phyloP scores from a whole-genome alignment of 2,113 vertebrate genomes.

The Sceloporus undulatus region DNA sequence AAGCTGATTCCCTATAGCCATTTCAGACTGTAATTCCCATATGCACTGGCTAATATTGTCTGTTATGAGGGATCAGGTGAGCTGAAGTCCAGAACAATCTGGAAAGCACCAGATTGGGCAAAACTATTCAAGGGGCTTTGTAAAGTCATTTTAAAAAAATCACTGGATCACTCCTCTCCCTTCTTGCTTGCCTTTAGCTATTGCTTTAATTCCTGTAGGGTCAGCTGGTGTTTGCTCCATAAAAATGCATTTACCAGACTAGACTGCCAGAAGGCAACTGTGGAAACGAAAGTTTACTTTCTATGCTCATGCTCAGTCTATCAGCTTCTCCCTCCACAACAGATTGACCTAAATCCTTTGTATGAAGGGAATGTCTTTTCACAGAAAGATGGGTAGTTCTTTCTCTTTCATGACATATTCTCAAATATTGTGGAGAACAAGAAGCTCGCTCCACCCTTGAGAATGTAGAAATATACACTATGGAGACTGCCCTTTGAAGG shows the following conservation, averaged over 20 bases:
- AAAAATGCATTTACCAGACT: conserved; percentile 2
- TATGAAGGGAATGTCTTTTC: conserved; percentile 32
- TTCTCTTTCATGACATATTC: conserved; percentile 19
- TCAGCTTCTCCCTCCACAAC: neutral
- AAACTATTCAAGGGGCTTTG: neutral
- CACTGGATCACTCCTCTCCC: neutral
- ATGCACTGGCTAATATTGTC: neutral
- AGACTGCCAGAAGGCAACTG: conserved; percentile 25
- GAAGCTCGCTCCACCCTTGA: neutral
- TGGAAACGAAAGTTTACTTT: conserved; percentile 36
- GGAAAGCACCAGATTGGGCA: no score
- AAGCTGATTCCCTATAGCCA: neutral
- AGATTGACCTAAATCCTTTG: conserved; percentile 23
- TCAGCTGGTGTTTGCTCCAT: conserved; percentile 18
- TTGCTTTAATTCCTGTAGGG: conserved; percentile 5
- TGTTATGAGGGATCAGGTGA: neutral
- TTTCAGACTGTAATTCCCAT: neutral
- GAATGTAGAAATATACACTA: neutral
- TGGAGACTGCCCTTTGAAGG: neutral
- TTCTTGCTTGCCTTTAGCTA: neutral
- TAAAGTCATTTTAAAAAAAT: neutral
- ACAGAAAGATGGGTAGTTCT: conserved; percentile 11
- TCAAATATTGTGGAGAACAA: conserved; percentile 6
- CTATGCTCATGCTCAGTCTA: neutral
- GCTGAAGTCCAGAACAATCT: neutral